phyloP scores from a whole-genome alignment of 2,113 vertebrate species.

The Rhinolophus ferrumequinum region DNA sequence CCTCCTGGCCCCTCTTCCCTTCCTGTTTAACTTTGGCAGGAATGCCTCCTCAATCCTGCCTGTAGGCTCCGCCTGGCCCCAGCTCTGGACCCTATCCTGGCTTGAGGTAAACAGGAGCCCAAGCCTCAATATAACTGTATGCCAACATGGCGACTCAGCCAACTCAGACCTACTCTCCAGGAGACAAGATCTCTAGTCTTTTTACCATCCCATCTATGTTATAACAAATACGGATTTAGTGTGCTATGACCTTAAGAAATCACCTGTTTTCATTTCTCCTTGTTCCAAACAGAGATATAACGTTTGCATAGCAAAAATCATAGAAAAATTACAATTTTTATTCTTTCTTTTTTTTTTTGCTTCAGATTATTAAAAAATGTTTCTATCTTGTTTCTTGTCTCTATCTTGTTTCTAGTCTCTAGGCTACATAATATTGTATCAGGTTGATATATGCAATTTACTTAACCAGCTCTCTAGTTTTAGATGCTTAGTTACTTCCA shows the following conservation, averaged over 20 bases:
- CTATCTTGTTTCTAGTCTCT: not conserved
- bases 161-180: not conserved
- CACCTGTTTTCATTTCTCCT: not conserved
- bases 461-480: constrained; percentile 12
- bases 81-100: not conserved
- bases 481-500: not conserved
- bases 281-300: not conserved
- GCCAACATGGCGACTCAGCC: not conserved
- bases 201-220: not conserved
- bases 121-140: not conserved
- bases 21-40: not conserved
- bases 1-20: not conserved
- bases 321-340: not conserved
- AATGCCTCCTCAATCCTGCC: not conserved
- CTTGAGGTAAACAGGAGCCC: not conserved
- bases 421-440: not conserved
- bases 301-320: not conserved
- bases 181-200: not conserved
- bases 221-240: not conserved
- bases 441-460: not conserved
- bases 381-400: not conserved
- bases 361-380: not conserved
- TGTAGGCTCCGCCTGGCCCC: not conserved
- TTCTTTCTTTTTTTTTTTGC: not conserved
- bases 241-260: not conserved